Evolutionary conservation across 2,888 invertebrate genomes (phyloP).

Genomic region (Hermodice carunculata): DNA sequence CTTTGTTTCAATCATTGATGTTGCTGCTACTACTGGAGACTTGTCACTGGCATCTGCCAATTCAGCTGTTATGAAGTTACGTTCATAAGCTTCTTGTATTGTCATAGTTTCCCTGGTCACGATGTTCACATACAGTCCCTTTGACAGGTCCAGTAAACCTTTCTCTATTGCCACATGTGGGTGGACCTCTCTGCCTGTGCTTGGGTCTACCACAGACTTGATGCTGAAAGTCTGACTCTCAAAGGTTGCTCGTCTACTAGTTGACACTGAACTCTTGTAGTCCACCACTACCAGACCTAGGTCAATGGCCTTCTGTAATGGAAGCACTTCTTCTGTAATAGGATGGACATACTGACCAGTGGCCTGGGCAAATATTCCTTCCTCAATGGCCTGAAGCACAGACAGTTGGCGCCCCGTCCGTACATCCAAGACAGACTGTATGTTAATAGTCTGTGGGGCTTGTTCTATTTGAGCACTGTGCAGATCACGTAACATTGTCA

Average conservation of each 20-base stretch:
- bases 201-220: slow-evolving; percentile 76
- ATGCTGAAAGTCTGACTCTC: slow-evolving; percentile 37
- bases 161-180: slow-evolving; percentile 65
- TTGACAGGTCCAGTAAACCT: slow-evolving; percentile 68
- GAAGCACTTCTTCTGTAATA: slow-evolving; percentile 85
- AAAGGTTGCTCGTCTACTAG: too few species aligned
- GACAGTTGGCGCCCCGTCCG: slow-evolving; percentile 67
- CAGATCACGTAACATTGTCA: slow-evolving; percentile 3
- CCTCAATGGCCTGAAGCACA: slow-evolving; percentile 75
- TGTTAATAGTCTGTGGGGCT: slow-evolving; percentile 14
- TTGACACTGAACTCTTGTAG: too few species aligned
- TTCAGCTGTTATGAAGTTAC: slow-evolving; percentile 83
- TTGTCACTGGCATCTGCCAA: slow-evolving; percentile 77
- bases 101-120: slow-evolving; percentile 72
- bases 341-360: slow-evolving; percentile 70
- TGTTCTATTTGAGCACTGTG: neutral
- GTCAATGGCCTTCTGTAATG: slow-evolving; percentile 71
- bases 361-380: slow-evolving; percentile 30
- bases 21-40: slow-evolving; percentile 73
- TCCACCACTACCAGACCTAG: slow-evolving; percentile 31
- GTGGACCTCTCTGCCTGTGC: slow-evolving; percentile 76
- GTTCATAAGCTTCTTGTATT: slow-evolving; percentile 82
- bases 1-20: slow-evolving; percentile 73
- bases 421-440: slow-evolving; percentile 67
- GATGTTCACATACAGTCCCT: slow-evolving; percentile 70